These are phyloP conservation scores for Herminia tarsipennalis DNA, from an alignment of 2,888 invertebrate genomes.

Conservation along the genomic window DNA sequence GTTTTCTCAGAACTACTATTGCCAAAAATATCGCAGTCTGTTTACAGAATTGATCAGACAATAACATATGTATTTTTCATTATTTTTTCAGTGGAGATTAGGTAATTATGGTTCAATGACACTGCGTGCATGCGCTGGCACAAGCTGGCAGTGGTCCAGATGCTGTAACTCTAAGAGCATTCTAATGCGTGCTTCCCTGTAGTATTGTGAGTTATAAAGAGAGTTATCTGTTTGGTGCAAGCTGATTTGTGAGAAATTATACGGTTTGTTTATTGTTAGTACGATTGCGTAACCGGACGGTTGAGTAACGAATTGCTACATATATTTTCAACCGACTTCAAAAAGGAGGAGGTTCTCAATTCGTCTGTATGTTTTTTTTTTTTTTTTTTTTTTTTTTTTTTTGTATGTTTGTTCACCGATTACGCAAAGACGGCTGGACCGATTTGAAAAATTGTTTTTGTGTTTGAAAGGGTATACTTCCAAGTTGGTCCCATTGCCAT, in stretches of 20 bases:
- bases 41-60: not conserved
- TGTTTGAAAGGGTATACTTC: too few relatives aligned
- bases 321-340: too few relatives aligned
- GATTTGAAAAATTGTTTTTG: too few relatives aligned
- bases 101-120: conserved; percentile 53
- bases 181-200: conserved; percentile 30
- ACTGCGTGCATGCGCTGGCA: conserved; percentile 31
- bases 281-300: too few relatives aligned
- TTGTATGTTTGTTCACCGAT: too few relatives aligned
- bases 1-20: not conserved
- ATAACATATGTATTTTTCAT: not conserved
- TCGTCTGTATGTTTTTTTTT: too few relatives aligned
- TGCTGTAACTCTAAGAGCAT: conserved; percentile 14
- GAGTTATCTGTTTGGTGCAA: not conserved
- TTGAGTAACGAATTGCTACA: too few relatives aligned
- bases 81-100: conserved; percentile 24
- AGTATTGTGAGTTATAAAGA: conserved; percentile 9
- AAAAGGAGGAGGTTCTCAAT: too few relatives aligned
- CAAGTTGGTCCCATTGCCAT: too few relatives aligned
- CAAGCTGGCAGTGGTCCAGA: conserved; percentile 33
- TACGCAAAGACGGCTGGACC: too few relatives aligned
- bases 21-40: not conserved
- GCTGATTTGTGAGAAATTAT: not conserved
- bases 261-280: not conserved
- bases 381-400: too few relatives aligned